Evolutionary conservation across 2,797 vertebrate genomes (phyloP), one percentile per base, ranked within the genome.

Genomic region (Tokudaia tokunoshimensis): DNA sequence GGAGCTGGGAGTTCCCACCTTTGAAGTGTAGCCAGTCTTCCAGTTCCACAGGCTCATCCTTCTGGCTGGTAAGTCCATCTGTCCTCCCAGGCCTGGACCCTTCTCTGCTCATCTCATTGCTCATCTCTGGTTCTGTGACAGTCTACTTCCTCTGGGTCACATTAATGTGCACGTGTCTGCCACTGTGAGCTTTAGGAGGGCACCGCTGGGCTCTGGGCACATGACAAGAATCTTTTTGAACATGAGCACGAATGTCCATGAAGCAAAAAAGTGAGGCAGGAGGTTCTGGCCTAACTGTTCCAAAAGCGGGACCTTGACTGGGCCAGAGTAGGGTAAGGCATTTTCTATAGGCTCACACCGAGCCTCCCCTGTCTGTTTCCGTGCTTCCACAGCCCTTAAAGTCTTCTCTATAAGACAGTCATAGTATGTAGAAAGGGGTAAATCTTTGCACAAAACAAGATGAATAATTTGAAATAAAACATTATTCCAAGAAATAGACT

Each of bases 401-500:
- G 37, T 52, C 86, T 59, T 79, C 44, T 63, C 75, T 94, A 26
- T 65, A 47, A 20, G 81, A 19, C 81, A 95, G 44, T 13, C 74
- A 10, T 15, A 83, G 52, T 34, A 59, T 70, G 67, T 87, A 72
- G 80, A 89, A 89, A 74, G 11, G 15, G 41, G 47, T 67, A 82
- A 63, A 50, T 76, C 91, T 87, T 37, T 85, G 74, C 81, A 52
- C 34, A 29, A 72, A 84, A 57, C 55, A 75, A 83, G 92, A 80
- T 34, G 90, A 92, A 92, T 72, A 52, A 92, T 61, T 55, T 26
- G 89, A 72, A 95, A 89, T 70, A 70, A 89, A 87, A 47, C 4
- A 41, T 76, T 63, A 47, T 81, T 91, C 19, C 20, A 94, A 96
- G 78, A 97, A 92, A 79, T 20, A 75, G 90, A 47, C 22, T 79